A percentile compares a stretch with the other conserved stretches of the same genome.
Evolutionary conservation across 2,113 vertebrate genomes (phyloP).

Genomic region (Onychorhynchus coronatus): DNA sequence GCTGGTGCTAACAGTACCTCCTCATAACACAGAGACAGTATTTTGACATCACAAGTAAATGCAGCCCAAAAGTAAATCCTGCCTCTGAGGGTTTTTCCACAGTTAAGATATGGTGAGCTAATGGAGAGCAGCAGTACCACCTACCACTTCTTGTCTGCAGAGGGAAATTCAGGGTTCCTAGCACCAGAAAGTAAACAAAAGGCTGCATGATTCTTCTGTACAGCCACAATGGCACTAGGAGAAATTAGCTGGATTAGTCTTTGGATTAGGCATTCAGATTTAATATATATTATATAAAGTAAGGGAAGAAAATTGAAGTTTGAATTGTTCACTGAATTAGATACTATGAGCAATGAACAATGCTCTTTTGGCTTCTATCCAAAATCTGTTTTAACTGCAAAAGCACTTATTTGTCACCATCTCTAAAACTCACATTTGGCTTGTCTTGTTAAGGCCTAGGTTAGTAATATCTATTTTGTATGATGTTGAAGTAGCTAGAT

Average conservation of each 20-base stretch:
- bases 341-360: background rate
- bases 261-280: background rate
- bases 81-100: background rate
- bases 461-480: background rate
- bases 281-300: background rate
- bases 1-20: background rate
- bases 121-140: background rate
- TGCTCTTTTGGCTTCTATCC: background rate
- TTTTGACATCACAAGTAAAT: background rate
- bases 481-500: background rate
- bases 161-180: background rate
- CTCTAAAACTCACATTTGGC: background rate
- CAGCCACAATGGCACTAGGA: background rate
- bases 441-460: background rate
- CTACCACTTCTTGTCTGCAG: background rate
- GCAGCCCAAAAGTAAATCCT: background rate
- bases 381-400: constrained; percentile 9
- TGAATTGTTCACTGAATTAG: background rate
- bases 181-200: background rate
- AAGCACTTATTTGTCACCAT: background rate
- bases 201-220: background rate
- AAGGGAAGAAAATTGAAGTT: background rate
- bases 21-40: background rate
- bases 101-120: fast-evolving
- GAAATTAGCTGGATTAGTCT: background rate